Conservation (phyloP, 2,113 vertebrate species). For the Malaclemys terrapin region DNA sequence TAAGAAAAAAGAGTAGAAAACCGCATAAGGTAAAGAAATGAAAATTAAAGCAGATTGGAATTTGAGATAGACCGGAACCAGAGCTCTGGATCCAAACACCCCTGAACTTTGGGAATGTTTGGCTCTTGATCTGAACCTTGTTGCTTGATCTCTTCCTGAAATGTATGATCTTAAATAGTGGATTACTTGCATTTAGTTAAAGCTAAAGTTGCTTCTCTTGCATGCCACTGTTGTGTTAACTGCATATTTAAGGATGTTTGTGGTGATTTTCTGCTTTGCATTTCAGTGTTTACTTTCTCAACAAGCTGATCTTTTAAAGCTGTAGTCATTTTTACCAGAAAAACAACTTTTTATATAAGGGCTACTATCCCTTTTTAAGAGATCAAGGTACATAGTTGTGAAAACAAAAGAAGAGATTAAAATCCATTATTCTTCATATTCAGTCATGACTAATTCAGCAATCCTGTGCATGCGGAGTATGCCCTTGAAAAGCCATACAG, state of each 20-base stretch:
- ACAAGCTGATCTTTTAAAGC: neutral
- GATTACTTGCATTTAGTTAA: neutral
- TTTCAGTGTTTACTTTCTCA: neutral
- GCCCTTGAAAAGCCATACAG: neutral
- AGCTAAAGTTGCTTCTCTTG: neutral
- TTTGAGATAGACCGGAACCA: neutral
- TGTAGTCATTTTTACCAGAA: neutral
- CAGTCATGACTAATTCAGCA: conserved; percentile 15
- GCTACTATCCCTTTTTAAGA: conserved; percentile 2
- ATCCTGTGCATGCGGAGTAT: neutral
- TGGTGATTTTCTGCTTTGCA: neutral
- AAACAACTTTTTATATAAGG: neutral
- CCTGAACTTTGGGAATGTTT: neutral
- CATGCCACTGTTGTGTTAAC: neutral
- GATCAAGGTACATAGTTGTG: conserved; percentile 50
- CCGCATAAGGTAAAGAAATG: conserved; percentile 49
- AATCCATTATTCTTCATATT: neutral
- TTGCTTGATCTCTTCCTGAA: neutral
- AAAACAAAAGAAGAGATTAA: conserved; percentile 61
- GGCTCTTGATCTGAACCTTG: neutral
- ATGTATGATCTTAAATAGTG: neutral
- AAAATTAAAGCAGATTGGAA: neutral
- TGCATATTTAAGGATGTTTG: neutral
- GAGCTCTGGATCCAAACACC: neutral
- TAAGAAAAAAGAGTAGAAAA: neutral